Evolutionary conservation across 2,797 vertebrate species (phyloP), one percentile per base, ranked within the genome.

Genomic region (Oophaga sylvatica): DNA sequence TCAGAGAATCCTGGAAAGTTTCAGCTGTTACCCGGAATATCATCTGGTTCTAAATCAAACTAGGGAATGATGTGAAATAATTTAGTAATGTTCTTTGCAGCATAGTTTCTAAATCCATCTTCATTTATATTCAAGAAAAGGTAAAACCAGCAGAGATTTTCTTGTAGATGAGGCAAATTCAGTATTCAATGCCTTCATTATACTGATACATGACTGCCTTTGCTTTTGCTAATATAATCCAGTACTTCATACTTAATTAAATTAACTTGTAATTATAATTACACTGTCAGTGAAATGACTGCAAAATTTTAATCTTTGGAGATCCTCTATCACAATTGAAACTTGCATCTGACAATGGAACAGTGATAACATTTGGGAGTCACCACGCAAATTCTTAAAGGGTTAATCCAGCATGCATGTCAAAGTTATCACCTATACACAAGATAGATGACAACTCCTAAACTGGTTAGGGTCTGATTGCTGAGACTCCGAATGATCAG

Each of bases 11-110:
- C 41, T 48, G 41, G 41, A 48, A 75, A 75, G 71, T 75, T 20
- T 75, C 35, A 4, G 41, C 41, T 22, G 41, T 75, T 75, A 75
- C 48, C 41, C 41, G 31, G 19, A 35, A 59, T 80, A 63, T 80
- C 79, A 80, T 26, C 56, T 31, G 79, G 48, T 59, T 26, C 77
- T 22, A 79, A 26, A 56, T 57, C 29, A 79, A 48, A 78, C 48
- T 48, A 78, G 76, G 76, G 56, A 78, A 53, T 73, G 45, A 73
- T 22, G 8, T 41, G 70, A 9, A 73, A 75, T n/a, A 75, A 45
- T 75, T 75, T 22, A 75, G 35, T 10, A 45, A 48, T 11, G 35
- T 41, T 48, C 35, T 12, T 22, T 10, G 10, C 17, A 71, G 68
- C 31, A 75, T 22, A 48, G 71, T n/a, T 19, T 22, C 35, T 22